A percentile compares a stretch with the other conserved stretches of the same genome.
phyloP scores from a whole-genome alignment of 1,140 invertebrate species.

The Copidosoma floridanum region DNA sequence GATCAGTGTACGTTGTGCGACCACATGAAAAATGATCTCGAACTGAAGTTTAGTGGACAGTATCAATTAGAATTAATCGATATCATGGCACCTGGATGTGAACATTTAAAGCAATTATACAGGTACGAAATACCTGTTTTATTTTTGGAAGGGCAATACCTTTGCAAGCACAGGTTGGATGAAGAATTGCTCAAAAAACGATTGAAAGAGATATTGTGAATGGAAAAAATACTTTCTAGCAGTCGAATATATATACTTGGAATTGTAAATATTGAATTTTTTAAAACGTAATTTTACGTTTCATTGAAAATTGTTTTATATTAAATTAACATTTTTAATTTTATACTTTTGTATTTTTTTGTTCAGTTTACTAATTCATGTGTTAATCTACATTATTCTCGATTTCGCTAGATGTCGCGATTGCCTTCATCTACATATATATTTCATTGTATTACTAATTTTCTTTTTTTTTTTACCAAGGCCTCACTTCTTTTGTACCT shows the following conservation, averaged over 20 bases:
- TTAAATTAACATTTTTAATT: too few relatives aligned
- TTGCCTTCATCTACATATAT: too few relatives aligned
- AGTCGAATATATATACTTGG: not conserved
- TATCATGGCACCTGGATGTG: constrained; percentile 71
- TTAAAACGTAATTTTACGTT: not conserved
- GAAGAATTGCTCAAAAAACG: constrained; percentile 54
- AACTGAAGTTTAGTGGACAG: constrained; percentile 59
- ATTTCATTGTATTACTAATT: too few relatives aligned
- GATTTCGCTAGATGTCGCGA: too few relatives aligned
- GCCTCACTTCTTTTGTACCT: too few relatives aligned
- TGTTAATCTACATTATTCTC: too few relatives aligned
- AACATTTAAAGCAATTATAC: constrained; percentile 73
- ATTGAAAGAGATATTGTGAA: constrained; percentile 43
- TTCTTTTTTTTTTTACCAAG: too few relatives aligned
- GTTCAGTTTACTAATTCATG: too few relatives aligned
- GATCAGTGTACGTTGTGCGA: constrained; percentile 80
- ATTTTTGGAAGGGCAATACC: constrained; percentile 77
- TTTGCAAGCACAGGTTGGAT: constrained; percentile 81
- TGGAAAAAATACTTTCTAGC: too few relatives aligned
- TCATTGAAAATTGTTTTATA: too few relatives aligned
- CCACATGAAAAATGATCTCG: constrained; percentile 69
- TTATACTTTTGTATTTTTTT: too few relatives aligned
- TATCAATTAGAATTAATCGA: constrained; percentile 71
- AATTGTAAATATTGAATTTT: not conserved
- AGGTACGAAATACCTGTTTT: constrained; percentile 84